Base-by-base conservation (phyloP, 2,797 vertebrate genomes). In the Coccyzus lansbergi region DNA sequence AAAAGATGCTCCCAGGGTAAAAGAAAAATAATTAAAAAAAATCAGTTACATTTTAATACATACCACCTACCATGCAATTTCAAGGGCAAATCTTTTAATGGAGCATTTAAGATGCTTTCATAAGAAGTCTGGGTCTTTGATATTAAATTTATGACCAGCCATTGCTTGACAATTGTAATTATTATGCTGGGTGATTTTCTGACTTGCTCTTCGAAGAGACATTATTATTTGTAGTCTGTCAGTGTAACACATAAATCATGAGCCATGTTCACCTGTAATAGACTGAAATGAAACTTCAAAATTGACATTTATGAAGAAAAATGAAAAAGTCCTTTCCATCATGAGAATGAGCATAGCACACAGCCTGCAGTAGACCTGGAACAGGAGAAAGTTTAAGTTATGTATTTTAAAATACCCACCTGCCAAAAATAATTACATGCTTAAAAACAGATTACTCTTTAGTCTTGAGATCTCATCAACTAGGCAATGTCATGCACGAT, bases 291-390 rank as follows among this genome's bases (percentile, higher is more conserved):
- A 87, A 94, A 97, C 79, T 91, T 96, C 78, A 92, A 90, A 95
- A 97, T 92, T 95, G 95, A 97, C 95, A 93, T 91, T 97, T 96
- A 97, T 95, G 92, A 96, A 93, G 82, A 96, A 95, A 97, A 96
- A 94, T 77, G 70, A 90, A 88, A 64, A 96, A 86, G 72, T 71
- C 84, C 63, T 93, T 93, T 81, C 48, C 31, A 86, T 64, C 65
- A 69, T 9, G 40, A 82, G 55, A 93, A 77, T 38, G 68, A 46
- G 83, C 82, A 91, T 38, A 65, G 42, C 77, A 75, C 29, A 74
- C 36, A 72, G 42, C 71, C 79, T 88, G 48, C 68, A 78, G 42
- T 1, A 93, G 42, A 83, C 25, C 91, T 3, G 90, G 63, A 78
- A 86, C 4, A 92, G 67, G 75, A 86, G 56, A 74, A 81, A 87